Conservation (phyloP, 2,888 invertebrate genomes). For the Leucophenga montana region DNA sequence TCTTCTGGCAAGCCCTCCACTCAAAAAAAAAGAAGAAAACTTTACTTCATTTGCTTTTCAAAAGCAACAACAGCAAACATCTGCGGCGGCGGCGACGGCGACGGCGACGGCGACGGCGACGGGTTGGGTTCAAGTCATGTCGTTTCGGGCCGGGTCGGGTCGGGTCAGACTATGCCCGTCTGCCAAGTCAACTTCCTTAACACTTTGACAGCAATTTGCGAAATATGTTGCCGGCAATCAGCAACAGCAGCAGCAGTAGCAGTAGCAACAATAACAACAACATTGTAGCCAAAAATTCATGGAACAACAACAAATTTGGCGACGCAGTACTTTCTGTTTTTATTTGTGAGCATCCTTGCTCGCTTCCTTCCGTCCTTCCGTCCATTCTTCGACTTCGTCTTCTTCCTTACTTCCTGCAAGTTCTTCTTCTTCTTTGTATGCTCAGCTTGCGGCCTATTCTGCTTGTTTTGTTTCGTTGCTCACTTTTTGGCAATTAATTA, state of each 20-base stretch:
- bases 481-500: slow-evolving; percentile 68
- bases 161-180: slow-evolving; percentile 12
- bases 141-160: background rate
- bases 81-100: background rate
- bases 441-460: slow-evolving; percentile 57
- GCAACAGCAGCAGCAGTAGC: slow-evolving; percentile 60
- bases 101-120: too few relatives aligned
- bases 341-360: too few relatives aligned
- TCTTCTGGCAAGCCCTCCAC: too few relatives aligned
- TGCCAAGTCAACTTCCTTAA: slow-evolving; percentile 66
- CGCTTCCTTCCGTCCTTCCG: slow-evolving; percentile 12
- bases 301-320: slow-evolving; percentile 34
- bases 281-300: slow-evolving; percentile 15
- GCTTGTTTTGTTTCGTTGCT: slow-evolving; percentile 46
- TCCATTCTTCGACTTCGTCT: background rate
- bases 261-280: slow-evolving; percentile 42
- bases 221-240: slow-evolving; percentile 69
- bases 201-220: slow-evolving; percentile 68
- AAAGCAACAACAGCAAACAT: slow-evolving; percentile 23
- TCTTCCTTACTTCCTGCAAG: background rate
- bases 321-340: slow-evolving; percentile 48
- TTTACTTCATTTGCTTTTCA: slow-evolving; percentile 22
- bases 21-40: slow-evolving; percentile 8
- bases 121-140: slow-evolving; percentile 37
- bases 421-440: slow-evolving; percentile 12